Percentiles rank a stretch among this genome's conserved stretches.
These are phyloP conservation scores for Leucophora obtusa DNA, from an alignment of 2,888 invertebrate genomes.

Conservation along the genomic window DNA sequence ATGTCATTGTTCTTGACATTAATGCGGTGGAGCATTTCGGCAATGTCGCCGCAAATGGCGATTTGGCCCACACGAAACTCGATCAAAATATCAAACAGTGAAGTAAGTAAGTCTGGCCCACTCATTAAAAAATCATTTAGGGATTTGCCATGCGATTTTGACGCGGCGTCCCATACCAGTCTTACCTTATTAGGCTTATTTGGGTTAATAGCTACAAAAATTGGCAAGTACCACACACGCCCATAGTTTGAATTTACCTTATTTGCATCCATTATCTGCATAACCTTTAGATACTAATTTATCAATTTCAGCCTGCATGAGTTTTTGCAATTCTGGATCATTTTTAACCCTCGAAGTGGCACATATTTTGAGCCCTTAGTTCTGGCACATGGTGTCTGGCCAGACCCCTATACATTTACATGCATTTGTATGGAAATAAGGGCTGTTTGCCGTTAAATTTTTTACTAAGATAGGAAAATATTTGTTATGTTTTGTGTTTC, in stretches of 20 bases:
- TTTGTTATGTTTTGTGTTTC: too few relatives aligned
- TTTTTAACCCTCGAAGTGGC: too few relatives aligned
- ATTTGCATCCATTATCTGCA: neutral
- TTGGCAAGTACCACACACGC: neutral
- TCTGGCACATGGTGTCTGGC: too few relatives aligned
- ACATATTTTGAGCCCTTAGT: too few relatives aligned
- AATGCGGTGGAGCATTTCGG: constrained; percentile 7
- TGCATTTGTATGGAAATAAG: too few relatives aligned
- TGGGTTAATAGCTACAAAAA: neutral
- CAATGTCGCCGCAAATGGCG: constrained; percentile 8
- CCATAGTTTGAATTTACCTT: too few relatives aligned
- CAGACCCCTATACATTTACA: too few relatives aligned
- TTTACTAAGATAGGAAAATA: too few relatives aligned
- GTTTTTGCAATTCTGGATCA: constrained; percentile 23
- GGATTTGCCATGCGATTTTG: constrained; percentile 26
- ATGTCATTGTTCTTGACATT: neutral
- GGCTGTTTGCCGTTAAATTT: too few relatives aligned
- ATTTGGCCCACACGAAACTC: neutral
- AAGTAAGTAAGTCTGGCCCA: neutral
- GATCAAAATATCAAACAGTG: too few relatives aligned
- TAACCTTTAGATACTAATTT: constrained; percentile 46
- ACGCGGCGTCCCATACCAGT: constrained; percentile 13
- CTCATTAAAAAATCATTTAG: too few relatives aligned
- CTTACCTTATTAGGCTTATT: constrained; percentile 1
- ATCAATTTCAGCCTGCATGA: constrained; percentile 55